Percentiles rank a stretch among this genome's conserved stretches.
These are phyloP conservation scores for Clitarchus hookeri DNA, from an alignment of 2,888 invertebrate genomes.

Conservation along the genomic window DNA sequence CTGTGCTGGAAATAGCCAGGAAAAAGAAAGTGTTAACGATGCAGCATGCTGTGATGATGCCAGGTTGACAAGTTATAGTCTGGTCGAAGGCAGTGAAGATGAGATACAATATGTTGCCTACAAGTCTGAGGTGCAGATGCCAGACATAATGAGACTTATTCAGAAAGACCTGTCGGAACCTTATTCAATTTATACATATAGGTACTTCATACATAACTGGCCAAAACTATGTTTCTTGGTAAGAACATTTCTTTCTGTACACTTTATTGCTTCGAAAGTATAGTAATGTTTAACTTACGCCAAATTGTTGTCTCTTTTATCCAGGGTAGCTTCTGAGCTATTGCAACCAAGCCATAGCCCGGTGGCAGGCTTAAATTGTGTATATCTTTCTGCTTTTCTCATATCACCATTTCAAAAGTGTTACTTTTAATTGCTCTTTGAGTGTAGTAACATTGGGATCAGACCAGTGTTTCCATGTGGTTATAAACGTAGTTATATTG, in stretches of 20 bases:
- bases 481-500: too few species aligned
- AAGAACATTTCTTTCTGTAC: conserved; percentile 51
- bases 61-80: conserved; percentile 21
- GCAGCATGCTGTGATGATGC: conserved; percentile 29
- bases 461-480: too few species aligned
- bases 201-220: conserved; percentile 99
- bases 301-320: background rate
- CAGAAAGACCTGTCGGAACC: conserved; percentile 99
- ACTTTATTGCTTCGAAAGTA: background rate
- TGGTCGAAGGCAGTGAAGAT: conserved; percentile 44
- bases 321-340: too few species aligned
- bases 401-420: too few species aligned
- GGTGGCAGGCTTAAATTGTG: too few species aligned
- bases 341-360: too few species aligned
- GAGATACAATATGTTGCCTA: conserved; percentile 72
- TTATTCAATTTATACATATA: conserved; percentile 99
- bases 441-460: too few species aligned
- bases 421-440: too few species aligned
- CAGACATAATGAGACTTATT: conserved; percentile 97
- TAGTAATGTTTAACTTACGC: background rate
- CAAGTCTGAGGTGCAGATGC: conserved; percentile 96
- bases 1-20: conserved; percentile 28
- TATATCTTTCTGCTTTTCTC: too few species aligned
- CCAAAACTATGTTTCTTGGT: conserved; percentile 97
- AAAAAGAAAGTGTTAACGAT: conserved; percentile 33